Conservation (phyloP, 2,797 vertebrate species). For the Oryzias sinensis region DNA sequence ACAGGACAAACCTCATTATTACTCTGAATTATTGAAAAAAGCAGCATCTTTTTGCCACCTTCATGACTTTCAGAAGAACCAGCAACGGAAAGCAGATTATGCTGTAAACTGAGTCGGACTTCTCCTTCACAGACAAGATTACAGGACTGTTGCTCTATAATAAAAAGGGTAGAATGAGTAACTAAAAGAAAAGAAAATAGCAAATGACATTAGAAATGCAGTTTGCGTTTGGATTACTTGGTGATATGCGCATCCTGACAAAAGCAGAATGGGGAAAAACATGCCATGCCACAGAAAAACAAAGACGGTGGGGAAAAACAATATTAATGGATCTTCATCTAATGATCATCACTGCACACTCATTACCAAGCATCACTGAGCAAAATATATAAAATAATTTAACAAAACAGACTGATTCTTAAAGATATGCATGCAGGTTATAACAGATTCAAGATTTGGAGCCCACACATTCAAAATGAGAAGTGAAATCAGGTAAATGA, state of each 20-base stretch:
- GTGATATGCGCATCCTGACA: constrained; percentile 26
- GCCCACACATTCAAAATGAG: constrained; percentile 34
- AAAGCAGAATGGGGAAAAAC: constrained; percentile 49
- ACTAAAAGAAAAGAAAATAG: neutral
- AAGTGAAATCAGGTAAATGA: constrained; percentile 65
- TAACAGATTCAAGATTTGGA: constrained; percentile 44
- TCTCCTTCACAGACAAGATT: constrained; percentile 3
- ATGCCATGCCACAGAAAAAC: constrained; percentile 61
- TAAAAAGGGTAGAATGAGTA: constrained; percentile 14
- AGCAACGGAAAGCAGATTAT: constrained; percentile 6
- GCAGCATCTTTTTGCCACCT: constrained; percentile 25
- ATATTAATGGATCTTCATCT: constrained; percentile 55
- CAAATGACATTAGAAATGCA: neutral
- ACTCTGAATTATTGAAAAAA: constrained; percentile 15
- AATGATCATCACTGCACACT: constrained; percentile 76
- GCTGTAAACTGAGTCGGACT: constrained; percentile 3
- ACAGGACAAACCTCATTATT: too few species aligned
- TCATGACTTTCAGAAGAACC: constrained; percentile 9
- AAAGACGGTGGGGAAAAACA: constrained; percentile 44
- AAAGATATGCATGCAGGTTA: too few species aligned
- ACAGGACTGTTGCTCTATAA: constrained; percentile 10
- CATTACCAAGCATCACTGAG: constrained; percentile 65
- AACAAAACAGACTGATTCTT: too few species aligned
- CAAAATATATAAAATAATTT: too few species aligned
- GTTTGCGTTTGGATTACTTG: constrained; percentile 28